A percentile compares a stretch with the other conserved stretches of the same genome.
Conservation (phyloP, 2,888 invertebrate genomes). For the Torymus aiolomorphi region DNA sequence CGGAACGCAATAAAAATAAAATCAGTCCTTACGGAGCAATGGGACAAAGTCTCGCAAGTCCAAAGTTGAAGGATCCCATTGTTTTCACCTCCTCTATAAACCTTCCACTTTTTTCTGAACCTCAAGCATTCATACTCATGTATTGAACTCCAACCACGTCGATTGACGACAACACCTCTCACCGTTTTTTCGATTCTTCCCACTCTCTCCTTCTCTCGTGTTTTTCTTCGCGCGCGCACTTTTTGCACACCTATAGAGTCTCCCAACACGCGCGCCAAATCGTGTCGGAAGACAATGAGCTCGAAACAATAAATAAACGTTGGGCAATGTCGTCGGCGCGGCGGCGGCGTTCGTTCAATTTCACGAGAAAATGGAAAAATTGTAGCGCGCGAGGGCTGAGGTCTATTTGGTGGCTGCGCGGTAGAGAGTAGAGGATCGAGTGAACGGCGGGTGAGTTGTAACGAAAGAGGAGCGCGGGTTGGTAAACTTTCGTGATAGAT, state of each 20-base stretch:
- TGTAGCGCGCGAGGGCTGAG: constrained; percentile 23
- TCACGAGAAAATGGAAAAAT: constrained; percentile 49
- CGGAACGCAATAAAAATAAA: too few relatives aligned
- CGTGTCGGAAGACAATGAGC: constrained; percentile 53
- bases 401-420: constrained; percentile 36
- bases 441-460: too few relatives aligned
- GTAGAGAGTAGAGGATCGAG: neutral
- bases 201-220: constrained; percentile 4
- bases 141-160: too few relatives aligned
- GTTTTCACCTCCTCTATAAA: neutral
- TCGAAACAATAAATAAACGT: constrained; percentile 52
- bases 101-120: constrained; percentile 44
- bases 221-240: neutral
- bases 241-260: neutral
- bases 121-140: neutral
- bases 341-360: neutral
- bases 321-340: constrained; percentile 25
- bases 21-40: too few relatives aligned
- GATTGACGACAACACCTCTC: neutral
- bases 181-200: neutral
- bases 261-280: constrained; percentile 21
- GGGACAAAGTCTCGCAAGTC: too few relatives aligned
- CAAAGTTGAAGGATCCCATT: too few relatives aligned
- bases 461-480: too few relatives aligned
- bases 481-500: too few relatives aligned